Evolutionary conservation across 2,797 vertebrate genomes (phyloP).

Genomic region (Kryptopterus vitreolus): DNA sequence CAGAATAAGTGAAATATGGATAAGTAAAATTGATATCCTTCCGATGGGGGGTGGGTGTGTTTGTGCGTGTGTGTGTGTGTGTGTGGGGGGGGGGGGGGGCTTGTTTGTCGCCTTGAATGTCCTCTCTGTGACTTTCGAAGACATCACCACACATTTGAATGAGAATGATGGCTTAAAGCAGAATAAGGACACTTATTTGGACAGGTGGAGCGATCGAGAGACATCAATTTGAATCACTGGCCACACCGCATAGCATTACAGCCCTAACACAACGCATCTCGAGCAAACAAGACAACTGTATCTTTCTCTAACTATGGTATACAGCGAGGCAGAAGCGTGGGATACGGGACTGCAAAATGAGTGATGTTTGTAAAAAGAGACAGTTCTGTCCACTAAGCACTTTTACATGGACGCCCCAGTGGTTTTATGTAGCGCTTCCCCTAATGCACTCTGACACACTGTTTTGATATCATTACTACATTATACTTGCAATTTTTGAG

Average conservation of each 20-base stretch:
- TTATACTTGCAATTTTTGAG: constrained; percentile 99
- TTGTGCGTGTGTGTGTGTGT: too few species aligned
- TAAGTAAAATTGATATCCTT: background rate
- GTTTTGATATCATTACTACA: constrained; percentile 99
- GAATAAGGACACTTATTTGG: constrained; percentile 67
- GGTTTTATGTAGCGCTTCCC: constrained; percentile 94
- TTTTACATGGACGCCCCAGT: constrained; percentile 85
- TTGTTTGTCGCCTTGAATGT: constrained; percentile 29
- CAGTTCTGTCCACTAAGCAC: constrained; percentile 97
- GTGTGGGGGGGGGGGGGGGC: too few species aligned
- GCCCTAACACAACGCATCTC: constrained; percentile 75
- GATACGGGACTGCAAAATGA: constrained; percentile 76
- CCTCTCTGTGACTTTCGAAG: constrained; percentile 64
- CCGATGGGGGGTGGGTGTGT: too few species aligned
- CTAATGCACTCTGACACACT: constrained; percentile 99
- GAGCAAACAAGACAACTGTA: constrained; percentile 78
- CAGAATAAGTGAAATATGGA: constrained; percentile 13
- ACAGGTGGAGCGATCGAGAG: constrained; percentile 73
- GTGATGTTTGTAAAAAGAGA: constrained; percentile 86
- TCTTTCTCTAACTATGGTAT: constrained; percentile 76
- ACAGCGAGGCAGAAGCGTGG: constrained; percentile 60
- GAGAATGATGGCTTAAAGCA: constrained; percentile 72
- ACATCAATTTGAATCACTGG: constrained; percentile 79
- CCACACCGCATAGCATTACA: constrained; percentile 69
- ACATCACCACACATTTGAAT: constrained; percentile 68